Percentiles rank a stretch among this genome's conserved stretches.
Evolutionary conservation across 2,888 invertebrate genomes (phyloP).

Genomic region (Carpatolechia fugitivella): DNA sequence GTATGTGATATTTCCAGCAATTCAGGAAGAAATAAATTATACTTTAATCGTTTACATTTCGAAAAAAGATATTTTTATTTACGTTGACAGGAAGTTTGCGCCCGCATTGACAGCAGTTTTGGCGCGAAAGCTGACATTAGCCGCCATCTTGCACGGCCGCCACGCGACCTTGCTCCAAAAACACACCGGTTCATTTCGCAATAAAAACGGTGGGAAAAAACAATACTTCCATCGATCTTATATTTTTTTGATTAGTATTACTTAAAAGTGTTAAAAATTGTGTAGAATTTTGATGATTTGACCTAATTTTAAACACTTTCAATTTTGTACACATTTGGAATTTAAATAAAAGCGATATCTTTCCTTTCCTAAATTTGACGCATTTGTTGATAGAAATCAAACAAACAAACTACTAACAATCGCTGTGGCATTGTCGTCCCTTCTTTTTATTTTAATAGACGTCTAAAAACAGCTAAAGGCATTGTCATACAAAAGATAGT

Average conservation of each 20-base stretch:
- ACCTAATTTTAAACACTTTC: no score
- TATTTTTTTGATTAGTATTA: neutral
- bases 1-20: neutral
- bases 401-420: no score
- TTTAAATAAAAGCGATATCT: no score
- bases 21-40: conserved; percentile 11
- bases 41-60: neutral
- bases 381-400: no score
- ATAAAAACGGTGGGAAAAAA: conserved; percentile 60
- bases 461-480: neutral
- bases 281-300: no score
- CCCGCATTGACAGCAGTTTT: conserved; percentile 38
- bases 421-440: neutral
- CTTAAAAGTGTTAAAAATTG: neutral
- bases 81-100: conserved; percentile 18
- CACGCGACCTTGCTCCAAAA: conserved; percentile 71
- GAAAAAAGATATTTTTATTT: conserved; percentile 11
- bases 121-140: conserved; percentile 66
- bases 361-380: no score
- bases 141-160: conserved; percentile 62
- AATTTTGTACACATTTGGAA: no score
- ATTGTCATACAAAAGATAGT: neutral
- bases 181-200: conserved; percentile 63
- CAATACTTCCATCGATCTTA: conserved; percentile 52
- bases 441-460: neutral